These are phyloP conservation scores for Bimastos eiseni DNA, from an alignment of 2,888 invertebrate genomes.

Conservation along the genomic window DNA sequence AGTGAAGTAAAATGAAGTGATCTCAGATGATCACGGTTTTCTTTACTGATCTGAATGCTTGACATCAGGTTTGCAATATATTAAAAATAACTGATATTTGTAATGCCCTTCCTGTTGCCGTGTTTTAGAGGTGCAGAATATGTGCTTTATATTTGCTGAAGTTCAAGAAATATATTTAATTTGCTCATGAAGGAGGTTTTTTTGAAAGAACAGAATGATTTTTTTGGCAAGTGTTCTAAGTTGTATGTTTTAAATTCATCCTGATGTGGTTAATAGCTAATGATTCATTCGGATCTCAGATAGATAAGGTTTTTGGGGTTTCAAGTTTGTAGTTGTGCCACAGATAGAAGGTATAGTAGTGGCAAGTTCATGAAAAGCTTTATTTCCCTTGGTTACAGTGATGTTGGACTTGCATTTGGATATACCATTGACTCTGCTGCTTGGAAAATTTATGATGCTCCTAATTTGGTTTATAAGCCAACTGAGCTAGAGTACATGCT, in stretches of 20 bases:
- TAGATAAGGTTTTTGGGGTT: not conserved
- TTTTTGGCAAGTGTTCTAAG: too few relatives aligned
- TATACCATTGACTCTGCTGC: not conserved
- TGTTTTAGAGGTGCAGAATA: not conserved
- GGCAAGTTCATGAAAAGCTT: not conserved
- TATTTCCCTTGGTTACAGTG: too few relatives aligned
- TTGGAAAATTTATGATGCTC: not conserved
- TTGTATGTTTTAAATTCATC: too few relatives aligned
- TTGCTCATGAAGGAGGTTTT: too few relatives aligned
- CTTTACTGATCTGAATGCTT: not conserved
- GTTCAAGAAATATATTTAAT: not conserved
- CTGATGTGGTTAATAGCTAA: too few relatives aligned
- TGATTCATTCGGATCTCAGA: too few relatives aligned
- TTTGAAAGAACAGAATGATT: too few relatives aligned
- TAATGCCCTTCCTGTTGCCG: slow-evolving; percentile 13
- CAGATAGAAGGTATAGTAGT: not conserved
- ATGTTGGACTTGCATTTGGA: not conserved
- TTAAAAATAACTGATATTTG: slow-evolving; percentile 26
- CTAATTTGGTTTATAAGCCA: slow-evolving; percentile 2
- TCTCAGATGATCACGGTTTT: not conserved
- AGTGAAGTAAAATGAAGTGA: not conserved
- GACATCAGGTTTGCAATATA: not conserved
- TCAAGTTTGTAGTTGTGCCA: not conserved
- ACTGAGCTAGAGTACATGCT: not conserved
- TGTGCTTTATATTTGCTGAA: not conserved